Base-by-base conservation (phyloP, 1,140 invertebrate species). In the Rhyacophila brunnea region DNA sequence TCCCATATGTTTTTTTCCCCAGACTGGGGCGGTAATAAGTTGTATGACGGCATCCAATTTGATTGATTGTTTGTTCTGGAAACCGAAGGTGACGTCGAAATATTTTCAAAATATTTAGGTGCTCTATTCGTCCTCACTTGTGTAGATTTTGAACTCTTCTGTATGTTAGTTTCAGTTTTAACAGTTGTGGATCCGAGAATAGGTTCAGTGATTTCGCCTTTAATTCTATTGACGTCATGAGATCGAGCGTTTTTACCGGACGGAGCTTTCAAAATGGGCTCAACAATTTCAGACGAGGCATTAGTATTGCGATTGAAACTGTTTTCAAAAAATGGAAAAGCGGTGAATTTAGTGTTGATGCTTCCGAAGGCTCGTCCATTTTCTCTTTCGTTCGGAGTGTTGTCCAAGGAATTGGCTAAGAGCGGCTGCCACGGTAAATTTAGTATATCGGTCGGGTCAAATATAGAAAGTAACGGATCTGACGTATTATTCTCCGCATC, bases 241-340 rank as follows among this genome's bases (percentile, higher is more conserved):
- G 79, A 68, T 69, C 79, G 60, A 50, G 80, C 65, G 51, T 74
- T 75, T 60, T 82, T 81, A 0, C 80, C 73, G 0, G 81, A 81
- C 1, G 86, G 81, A 0, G 87, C 83, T 57, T 83, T 78, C 1
- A 90, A 69, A 7, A 90, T 84, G 0, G 88, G 88, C 63, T 90
- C 88, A 0, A 86, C 84, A 15, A 90, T 89, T 68, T 89, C 87
- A 0, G 42, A 68, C 65, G 9, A 73, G 66, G 20, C 72, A 72
- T 0, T 81, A 55, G 54, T 73, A 13, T 71, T 46, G 63, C 62
- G 2, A n/a, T 18, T 36, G 3, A 18, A 11, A 20, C 59, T 54
- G 14, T 40, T 51, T 19, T 61, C 58, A 13, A 61, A 65, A 23
- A 65, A 65, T 50, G 58, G 45, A 50, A 65, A 61, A 9, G 72